Conservation (phyloP, 2,888 invertebrate species). For the Hetaerina titia region DNA sequence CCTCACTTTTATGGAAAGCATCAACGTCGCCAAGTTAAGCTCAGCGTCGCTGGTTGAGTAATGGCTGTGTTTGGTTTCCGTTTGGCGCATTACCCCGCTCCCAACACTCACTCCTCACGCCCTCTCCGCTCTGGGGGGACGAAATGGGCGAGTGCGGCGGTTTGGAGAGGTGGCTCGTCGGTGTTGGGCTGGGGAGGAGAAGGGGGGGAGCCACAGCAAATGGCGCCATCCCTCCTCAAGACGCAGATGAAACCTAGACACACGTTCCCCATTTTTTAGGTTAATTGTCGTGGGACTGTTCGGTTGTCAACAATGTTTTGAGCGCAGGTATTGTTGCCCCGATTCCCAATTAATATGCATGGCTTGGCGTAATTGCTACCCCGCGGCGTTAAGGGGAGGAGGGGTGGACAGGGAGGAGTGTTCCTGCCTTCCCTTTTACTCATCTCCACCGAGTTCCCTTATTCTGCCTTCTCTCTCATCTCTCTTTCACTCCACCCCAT, state of each 20-base stretch:
- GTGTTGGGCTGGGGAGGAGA: too few relatives aligned
- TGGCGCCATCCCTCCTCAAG: neutral
- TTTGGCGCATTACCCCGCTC: neutral
- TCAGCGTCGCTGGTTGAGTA: neutral
- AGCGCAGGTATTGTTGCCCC: neutral
- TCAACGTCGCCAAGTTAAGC: conserved; percentile 30
- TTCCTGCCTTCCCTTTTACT: neutral
- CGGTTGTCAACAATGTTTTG: conserved; percentile 5
- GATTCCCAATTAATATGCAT: conserved; percentile 35
- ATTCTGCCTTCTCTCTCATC: neutral
- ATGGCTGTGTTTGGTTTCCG: neutral
- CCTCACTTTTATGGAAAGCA: neutral
- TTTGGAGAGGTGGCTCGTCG: neutral
- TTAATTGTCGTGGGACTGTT: conserved; percentile 4
- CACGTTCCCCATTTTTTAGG: neutral
- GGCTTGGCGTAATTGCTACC: neutral
- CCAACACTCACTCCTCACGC: neutral
- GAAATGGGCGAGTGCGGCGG: neutral
- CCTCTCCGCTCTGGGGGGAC: neutral
- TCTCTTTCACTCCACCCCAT: neutral
- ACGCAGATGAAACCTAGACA: neutral
- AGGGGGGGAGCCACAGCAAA: neutral
- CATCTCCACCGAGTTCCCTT: neutral
- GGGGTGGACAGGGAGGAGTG: too few relatives aligned
- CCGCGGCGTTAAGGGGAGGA: neutral